Evolutionary conservation across 2,888 invertebrate species (phyloP).

Genomic region (Electrophaes corylata): DNA sequence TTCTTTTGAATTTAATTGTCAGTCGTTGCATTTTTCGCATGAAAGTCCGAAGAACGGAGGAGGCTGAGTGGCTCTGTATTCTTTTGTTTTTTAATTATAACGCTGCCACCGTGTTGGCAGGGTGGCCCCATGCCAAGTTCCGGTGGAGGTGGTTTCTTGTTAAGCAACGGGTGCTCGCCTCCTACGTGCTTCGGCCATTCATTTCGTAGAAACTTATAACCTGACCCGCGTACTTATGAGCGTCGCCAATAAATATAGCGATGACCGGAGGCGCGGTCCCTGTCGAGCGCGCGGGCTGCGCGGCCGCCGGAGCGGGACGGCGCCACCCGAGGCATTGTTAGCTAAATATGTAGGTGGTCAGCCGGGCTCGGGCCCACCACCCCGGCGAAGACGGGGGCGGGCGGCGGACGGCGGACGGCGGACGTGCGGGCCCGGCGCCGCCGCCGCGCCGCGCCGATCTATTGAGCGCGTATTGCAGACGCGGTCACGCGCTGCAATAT

Average conservation of each 20-base stretch:
- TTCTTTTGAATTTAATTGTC: slow-evolving; percentile 60
- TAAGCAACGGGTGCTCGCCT: slow-evolving; percentile 71
- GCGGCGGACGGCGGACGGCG: slow-evolving; percentile 77
- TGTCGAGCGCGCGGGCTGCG: slow-evolving; percentile 54
- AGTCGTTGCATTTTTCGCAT: slow-evolving; percentile 76
- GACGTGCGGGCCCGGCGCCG: slow-evolving; percentile 76
- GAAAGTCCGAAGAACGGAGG: slow-evolving; percentile 70
- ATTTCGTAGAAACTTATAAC: slow-evolving; percentile 84
- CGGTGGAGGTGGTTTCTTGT: slow-evolving; percentile 81
- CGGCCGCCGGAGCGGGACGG: slow-evolving; percentile 63
- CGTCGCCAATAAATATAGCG: slow-evolving; percentile 84
- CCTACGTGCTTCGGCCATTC: slow-evolving; percentile 82
- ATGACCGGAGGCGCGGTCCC: slow-evolving; percentile 79
- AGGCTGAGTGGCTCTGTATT: slow-evolving; percentile 81
- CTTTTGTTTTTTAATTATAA: slow-evolving; percentile 85
- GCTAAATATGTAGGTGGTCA: slow-evolving; percentile 85
- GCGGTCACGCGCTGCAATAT: slow-evolving; percentile 85
- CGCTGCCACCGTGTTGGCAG: slow-evolving; percentile 62
- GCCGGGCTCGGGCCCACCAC: slow-evolving; percentile 61
- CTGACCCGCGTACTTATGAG: slow-evolving; percentile 84
- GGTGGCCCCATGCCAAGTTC: slow-evolving; percentile 71
- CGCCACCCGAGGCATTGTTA: slow-evolving; percentile 79
- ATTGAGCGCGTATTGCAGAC: slow-evolving; percentile 85
- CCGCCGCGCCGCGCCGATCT: slow-evolving; percentile 76
- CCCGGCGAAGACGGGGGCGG: slow-evolving; percentile 57